Evolutionary conservation across 2,888 invertebrate species (phyloP), one percentile per base, ranked within the genome.

Genomic region (Drepanosiphum platanoidis): DNA sequence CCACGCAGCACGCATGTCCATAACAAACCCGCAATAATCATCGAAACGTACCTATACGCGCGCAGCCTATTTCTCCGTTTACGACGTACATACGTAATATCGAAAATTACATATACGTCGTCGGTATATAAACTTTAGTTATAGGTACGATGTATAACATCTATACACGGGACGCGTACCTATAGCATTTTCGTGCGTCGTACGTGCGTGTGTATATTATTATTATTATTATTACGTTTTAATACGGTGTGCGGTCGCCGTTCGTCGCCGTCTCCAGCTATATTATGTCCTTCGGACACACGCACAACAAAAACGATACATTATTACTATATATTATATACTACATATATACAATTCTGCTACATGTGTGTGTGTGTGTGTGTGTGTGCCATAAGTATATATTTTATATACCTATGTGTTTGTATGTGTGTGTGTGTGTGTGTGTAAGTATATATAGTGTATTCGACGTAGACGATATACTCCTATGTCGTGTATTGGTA

Each of bases 211-310:
- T 34, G 30, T 46, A 32, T 42, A 52, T 66, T 66, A 52, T 34
- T 13, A 3, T 46, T 27, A 30, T 30, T 5, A n/a, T 30, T 36
- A 61, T 61, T 36, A 68, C 61, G 39, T 68, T 79, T 30, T 36
- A 61, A n/a, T 36, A 68, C 39, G 39, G 68, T 79, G 27, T 71
- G 70, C 70, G 80, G 71, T 61, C 34, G 79, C 32, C 30, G 32
- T 68, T 42, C 64, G 79, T 42, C 13, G 27, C 30, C 70, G 58
- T 70, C 70, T 71, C 64, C 64, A 52, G 52, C 15, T 46, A 52
- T 52, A 52, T 52, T 52, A 52, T 52, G 80, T 81, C 81, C 71
- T 81, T 81, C 81, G 81, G 34, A 80, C 70, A 39, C 30, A 58
- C 71, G 36, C 36, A 52, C 70, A 71, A 80, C 70, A 71, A 80